A percentile compares a stretch with the other conserved stretches of the same genome.
Conservation (phyloP, 2,797 vertebrate species). For the Chelidonichthys spinosus region DNA sequence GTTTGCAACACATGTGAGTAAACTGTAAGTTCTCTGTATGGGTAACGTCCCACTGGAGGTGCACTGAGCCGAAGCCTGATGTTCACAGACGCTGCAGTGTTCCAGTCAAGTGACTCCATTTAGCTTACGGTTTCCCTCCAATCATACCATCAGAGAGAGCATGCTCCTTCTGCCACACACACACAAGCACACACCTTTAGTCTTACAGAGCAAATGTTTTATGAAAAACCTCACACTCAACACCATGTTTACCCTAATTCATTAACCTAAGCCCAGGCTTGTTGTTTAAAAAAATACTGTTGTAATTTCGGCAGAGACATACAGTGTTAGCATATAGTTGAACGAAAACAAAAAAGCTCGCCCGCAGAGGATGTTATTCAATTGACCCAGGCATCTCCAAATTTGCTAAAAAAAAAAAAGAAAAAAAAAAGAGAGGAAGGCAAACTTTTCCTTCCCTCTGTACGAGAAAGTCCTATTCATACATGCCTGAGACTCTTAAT, state of each 20-base stretch:
- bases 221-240: constrained; percentile 29
- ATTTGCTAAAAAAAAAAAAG: constrained; percentile 14
- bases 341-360: constrained; percentile 35
- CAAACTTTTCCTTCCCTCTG: constrained; percentile 44
- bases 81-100: constrained; percentile 77
- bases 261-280: constrained; percentile 1
- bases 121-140: constrained; percentile 71
- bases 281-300: not conserved
- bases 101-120: constrained; percentile 81
- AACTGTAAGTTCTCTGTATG: constrained; percentile 33
- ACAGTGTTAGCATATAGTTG: constrained; percentile 7
- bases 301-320: constrained; percentile 5
- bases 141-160: constrained; percentile 64
- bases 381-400: constrained; percentile 9
- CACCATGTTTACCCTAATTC: constrained; percentile 31
- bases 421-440: constrained; percentile 27
- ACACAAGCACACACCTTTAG: constrained; percentile 14
- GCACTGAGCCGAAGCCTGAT: constrained; percentile 41
- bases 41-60: constrained; percentile 14
- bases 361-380: constrained; percentile 41
- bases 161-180: constrained; percentile 14
- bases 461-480: constrained; percentile 70
- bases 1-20: constrained; percentile 8
- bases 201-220: too few species aligned
- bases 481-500: constrained; percentile 70